Percentiles rank a stretch among this genome's conserved stretches.
These are phyloP conservation scores for Erannis defoliaria DNA, from an alignment of 2,888 invertebrate species.

Conservation along the genomic window DNA sequence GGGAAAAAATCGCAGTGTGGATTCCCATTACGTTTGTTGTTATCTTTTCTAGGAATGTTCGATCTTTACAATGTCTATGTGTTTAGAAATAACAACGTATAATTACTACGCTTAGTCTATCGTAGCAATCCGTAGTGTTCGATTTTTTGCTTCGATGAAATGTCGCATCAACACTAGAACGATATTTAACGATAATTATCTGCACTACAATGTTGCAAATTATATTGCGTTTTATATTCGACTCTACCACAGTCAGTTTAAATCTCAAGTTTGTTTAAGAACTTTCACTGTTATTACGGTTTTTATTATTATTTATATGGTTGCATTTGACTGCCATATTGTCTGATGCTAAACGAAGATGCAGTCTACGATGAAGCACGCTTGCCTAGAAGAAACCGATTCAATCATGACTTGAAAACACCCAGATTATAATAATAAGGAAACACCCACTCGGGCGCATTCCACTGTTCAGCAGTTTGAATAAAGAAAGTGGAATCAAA, in stretches of 20 bases:
- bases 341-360: too few species aligned
- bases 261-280: slow-evolving; percentile 15
- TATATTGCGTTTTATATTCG: slow-evolving; percentile 14
- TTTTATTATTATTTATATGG: too few species aligned
- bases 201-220: slow-evolving; percentile 32
- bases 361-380: too few species aligned
- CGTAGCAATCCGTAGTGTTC: slow-evolving; percentile 16
- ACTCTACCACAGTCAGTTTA: slow-evolving; percentile 8
- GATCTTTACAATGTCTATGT: slow-evolving; percentile 20
- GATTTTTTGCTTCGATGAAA: slow-evolving; percentile 32
- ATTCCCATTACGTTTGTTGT: slow-evolving; percentile 5
- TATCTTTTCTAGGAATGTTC: slow-evolving; percentile 26
- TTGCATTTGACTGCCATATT: too few species aligned
- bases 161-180: slow-evolving; percentile 38
- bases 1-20: too few species aligned
- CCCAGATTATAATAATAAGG: too few species aligned
- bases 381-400: too few species aligned
- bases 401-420: too few species aligned
- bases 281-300: neutral
- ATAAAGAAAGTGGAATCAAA: too few species aligned
- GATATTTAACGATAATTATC: slow-evolving; percentile 23
- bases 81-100: slow-evolving; percentile 22
- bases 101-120: slow-evolving; percentile 37
- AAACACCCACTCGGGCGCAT: too few species aligned
- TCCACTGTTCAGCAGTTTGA: too few species aligned